A percentile compares a stretch with the other conserved stretches of the same genome.
These are phyloP conservation scores for Rhagologus leucostigma DNA, from an alignment of 2,113 vertebrate genomes.

Conservation along the genomic window DNA sequence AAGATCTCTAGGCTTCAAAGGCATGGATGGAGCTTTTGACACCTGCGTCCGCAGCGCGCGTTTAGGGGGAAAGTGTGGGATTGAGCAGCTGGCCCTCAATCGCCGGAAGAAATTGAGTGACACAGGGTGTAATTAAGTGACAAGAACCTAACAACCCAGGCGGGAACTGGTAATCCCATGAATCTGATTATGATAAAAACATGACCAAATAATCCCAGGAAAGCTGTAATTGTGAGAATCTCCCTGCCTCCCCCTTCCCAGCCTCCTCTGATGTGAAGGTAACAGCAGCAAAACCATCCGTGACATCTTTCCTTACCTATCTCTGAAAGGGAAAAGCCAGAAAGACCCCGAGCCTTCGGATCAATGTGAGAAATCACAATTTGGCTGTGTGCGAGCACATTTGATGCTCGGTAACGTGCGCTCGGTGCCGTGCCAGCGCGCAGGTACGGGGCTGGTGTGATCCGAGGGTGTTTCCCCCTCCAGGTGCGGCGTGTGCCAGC, in stretches of 20 bases:
- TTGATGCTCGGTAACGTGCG: not conserved
- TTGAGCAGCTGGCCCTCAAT: conserved; percentile 36
- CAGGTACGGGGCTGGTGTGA: not conserved
- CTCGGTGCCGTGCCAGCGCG: not conserved
- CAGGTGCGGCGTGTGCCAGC: not conserved
- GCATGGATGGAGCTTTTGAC: conserved; percentile 24
- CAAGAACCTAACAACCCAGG: conserved; percentile 16
- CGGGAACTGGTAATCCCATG: conserved; percentile 6
- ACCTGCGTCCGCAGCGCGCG: not conserved
- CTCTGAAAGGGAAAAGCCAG: conserved; percentile 19
- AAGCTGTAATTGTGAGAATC: conserved; percentile 8
- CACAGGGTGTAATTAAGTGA: conserved; percentile 35
- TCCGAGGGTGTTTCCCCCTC: not conserved
- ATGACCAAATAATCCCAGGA: not conserved
- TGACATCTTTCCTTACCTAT: conserved; percentile 12
- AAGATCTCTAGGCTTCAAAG: conserved; percentile 43
- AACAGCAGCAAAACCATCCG: not conserved
- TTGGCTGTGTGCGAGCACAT: not conserved
- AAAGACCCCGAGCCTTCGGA: not conserved
- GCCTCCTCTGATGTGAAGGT: not conserved
- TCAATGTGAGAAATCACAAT: not conserved
- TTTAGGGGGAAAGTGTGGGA: conserved; percentile 11
- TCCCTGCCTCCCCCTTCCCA: conserved; percentile 26
- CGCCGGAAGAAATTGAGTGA: not conserved
- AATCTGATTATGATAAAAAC: conserved; percentile 28